phyloP scores from a whole-genome alignment of 2,797 vertebrate genomes.

The Syngnathus acus region DNA sequence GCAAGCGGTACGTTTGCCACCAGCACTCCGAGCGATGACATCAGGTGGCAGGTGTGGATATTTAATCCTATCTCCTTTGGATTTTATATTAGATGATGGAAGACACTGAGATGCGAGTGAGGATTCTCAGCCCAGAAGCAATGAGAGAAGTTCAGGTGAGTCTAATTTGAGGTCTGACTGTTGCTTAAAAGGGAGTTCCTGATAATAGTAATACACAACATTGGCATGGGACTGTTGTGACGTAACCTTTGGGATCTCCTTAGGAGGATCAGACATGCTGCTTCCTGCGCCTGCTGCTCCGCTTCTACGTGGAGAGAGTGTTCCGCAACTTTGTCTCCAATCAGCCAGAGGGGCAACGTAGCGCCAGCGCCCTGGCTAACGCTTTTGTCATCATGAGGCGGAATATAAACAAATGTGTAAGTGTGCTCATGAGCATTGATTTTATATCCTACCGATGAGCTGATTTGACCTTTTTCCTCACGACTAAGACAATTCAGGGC shows the following conservation, averaged over 20 bases:
- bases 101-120: constrained; percentile 56
- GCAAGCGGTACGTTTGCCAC: constrained; percentile 50
- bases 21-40: background rate
- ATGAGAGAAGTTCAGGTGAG: constrained; percentile 62
- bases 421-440: constrained; percentile 17
- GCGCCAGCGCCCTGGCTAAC: constrained; percentile 70
- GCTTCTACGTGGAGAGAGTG: constrained; percentile 72
- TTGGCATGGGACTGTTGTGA: background rate
- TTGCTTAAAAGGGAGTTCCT: background rate
- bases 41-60: background rate
- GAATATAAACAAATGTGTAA: constrained; percentile 68
- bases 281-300: constrained; percentile 67
- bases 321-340: constrained; percentile 56
- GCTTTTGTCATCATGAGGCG: constrained; percentile 68
- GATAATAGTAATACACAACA: background rate
- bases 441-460: too few species aligned
- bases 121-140: constrained; percentile 51
- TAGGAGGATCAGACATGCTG: constrained; percentile 72
- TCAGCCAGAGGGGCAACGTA: constrained; percentile 51
- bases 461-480: background rate
- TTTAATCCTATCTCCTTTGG: background rate
- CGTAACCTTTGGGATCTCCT: background rate
- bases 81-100: constrained; percentile 32
- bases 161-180: background rate
- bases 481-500: background rate